A percentile compares a stretch with the other conserved stretches of the same genome.
Conservation (phyloP, 2,113 vertebrate genomes). For the Pterocles burchelli region DNA sequence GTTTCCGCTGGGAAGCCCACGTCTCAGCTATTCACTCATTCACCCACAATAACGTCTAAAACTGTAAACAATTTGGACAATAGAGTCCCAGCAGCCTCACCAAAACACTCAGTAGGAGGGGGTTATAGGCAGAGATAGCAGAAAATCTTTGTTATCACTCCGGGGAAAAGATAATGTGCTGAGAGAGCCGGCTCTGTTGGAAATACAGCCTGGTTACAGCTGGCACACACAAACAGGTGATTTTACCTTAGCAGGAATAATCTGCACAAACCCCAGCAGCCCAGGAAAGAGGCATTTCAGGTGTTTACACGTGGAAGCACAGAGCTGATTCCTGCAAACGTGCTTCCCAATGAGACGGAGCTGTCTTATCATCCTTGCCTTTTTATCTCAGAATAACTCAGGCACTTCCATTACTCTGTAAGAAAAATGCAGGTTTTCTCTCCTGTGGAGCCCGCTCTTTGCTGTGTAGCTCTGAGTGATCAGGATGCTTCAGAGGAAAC, state of each 20-base stretch:
- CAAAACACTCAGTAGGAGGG: background rate
- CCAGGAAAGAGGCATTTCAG: background rate
- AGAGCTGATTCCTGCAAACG: accelerated
- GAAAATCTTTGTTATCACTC: background rate
- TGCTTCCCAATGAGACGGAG: background rate
- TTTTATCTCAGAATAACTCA: background rate
- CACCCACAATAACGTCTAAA: background rate
- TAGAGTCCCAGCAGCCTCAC: background rate
- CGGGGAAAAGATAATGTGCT: background rate
- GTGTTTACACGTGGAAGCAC: background rate
- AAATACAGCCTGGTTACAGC: background rate
- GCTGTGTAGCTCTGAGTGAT: background rate
- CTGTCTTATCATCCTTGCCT: background rate
- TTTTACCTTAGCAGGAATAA: background rate
- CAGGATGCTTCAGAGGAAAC: background rate
- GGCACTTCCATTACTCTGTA: background rate
- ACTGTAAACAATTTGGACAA: background rate
- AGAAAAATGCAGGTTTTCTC: background rate
- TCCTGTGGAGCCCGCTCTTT: background rate
- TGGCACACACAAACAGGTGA: background rate
- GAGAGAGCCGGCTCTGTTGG: background rate
- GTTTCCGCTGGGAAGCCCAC: background rate
- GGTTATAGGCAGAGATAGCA: background rate
- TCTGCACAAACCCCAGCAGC: background rate
- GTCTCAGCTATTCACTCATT: background rate